Evolutionary conservation across 2,888 invertebrate genomes (phyloP).

Genomic region (Lasiommata megera): DNA sequence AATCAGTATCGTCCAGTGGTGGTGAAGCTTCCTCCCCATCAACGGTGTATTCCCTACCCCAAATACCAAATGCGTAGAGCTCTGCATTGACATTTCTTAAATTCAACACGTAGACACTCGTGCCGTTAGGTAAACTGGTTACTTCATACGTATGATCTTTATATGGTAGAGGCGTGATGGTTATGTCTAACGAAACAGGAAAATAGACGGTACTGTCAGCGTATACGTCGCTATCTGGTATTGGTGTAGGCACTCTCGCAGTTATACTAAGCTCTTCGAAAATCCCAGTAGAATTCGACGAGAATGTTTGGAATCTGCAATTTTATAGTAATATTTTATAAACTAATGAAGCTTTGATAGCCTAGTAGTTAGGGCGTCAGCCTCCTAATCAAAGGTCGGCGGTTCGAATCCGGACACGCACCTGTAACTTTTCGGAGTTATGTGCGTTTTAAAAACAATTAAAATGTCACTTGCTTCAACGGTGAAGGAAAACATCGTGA

Average conservation of each 20-base stretch:
- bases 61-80: slow-evolving; percentile 75
- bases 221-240: slow-evolving; percentile 36
- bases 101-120: slow-evolving; percentile 42
- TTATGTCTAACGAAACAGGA: slow-evolving; percentile 72
- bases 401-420: too few species aligned
- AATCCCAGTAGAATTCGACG: slow-evolving; percentile 53
- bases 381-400: too few species aligned
- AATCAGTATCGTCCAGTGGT: neutral
- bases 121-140: slow-evolving; percentile 27
- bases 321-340: neutral
- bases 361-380: too few species aligned
- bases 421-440: too few species aligned
- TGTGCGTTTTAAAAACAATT: too few species aligned
- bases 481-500: too few species aligned
- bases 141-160: slow-evolving; percentile 48
- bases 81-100: slow-evolving; percentile 48
- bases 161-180: slow-evolving; percentile 72
- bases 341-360: too few species aligned
- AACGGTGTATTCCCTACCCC: slow-evolving; percentile 72
- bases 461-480: too few species aligned
- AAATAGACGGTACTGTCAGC: slow-evolving; percentile 61
- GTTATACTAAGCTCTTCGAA: slow-evolving; percentile 71
- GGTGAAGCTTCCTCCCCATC: slow-evolving; percentile 48
- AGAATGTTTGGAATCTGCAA: slow-evolving; percentile 68
- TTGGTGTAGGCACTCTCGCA: slow-evolving; percentile 63